These are phyloP conservation scores for Agrochola lychnidis DNA, from an alignment of 2,888 invertebrate genomes.

Conservation along the genomic window DNA sequence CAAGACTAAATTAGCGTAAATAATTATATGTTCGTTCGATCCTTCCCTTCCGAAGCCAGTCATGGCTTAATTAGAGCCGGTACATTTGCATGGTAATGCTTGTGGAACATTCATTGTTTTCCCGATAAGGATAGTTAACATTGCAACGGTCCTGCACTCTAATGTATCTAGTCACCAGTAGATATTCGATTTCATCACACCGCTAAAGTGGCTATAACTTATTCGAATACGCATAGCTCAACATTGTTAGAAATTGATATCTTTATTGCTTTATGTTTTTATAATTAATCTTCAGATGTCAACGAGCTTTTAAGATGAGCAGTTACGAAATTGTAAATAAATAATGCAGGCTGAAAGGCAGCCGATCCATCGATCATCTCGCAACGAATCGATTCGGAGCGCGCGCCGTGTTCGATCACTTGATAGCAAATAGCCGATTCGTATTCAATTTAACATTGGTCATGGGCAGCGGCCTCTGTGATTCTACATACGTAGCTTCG, in stretches of 20 bases:
- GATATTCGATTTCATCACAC: constrained; percentile 49
- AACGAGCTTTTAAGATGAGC: constrained; percentile 29
- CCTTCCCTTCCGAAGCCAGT: constrained; percentile 60
- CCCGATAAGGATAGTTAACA: constrained; percentile 78
- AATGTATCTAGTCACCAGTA: constrained; percentile 53
- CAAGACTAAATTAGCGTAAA: constrained; percentile 70
- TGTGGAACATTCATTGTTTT: constrained; percentile 78
- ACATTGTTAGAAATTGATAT: constrained; percentile 40
- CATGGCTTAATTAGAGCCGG: constrained; percentile 81
- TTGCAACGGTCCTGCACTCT: constrained; percentile 64
- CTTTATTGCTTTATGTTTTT: constrained; percentile 38
- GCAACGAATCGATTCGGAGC: constrained; percentile 79
- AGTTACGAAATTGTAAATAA: constrained; percentile 53
- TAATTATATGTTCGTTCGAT: constrained; percentile 69
- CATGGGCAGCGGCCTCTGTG: constrained; percentile 79
- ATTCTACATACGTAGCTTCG: constrained; percentile 72
- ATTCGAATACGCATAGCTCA: constrained; percentile 6
- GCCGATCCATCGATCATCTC: constrained; percentile 77
- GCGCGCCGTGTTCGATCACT: constrained; percentile 76
- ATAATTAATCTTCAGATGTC: constrained; percentile 45
- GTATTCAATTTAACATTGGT: constrained; percentile 86
- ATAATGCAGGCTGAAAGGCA: constrained; percentile 52
- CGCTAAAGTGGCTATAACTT: constrained; percentile 32
- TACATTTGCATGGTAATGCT: constrained; percentile 78
- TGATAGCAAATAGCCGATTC: constrained; percentile 80